Evolutionary conservation across 2,113 vertebrate genomes (phyloP), one percentile per base, ranked within the genome.

Genomic region (Anolis carolinensis): DNA sequence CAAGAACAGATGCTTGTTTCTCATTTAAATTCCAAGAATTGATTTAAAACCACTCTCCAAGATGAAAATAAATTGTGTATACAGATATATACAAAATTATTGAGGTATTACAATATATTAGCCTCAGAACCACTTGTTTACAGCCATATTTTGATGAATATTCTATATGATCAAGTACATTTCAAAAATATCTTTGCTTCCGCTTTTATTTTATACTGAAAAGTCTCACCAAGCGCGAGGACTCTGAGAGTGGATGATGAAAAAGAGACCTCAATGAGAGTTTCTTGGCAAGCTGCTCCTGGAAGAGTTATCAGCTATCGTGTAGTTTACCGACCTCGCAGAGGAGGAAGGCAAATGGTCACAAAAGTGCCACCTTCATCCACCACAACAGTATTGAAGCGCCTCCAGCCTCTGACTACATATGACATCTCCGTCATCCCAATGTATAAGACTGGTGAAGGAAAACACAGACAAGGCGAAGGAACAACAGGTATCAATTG

Each of bases 391-490:
- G 82, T 98, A 52, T 80, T 99, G 88, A 98, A 97, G 91, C 90
- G 97, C 52, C 98, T 99, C 70, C 96, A 97, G 83, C 96, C 98
- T 0, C 44, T 91, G 32, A 99, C 98, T 85, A 97, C 96, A 0
- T 99, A 99, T 65, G 90, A 97, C 90, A 93, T 99, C 93, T 96
- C 91, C 0, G 97, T 99, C 68, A 95, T 97, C 74, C 99, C 99
- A 48, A 85, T 98, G 87, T 99, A 99, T 94, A 98, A 96, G 90
- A 96, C 92, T 71, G 97, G 98, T 88, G 98, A 97, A 91, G 99
- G 99, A 92, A 99, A 98, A 96, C 95, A 97, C 93, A 98, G 98
- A 95, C 97, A 98, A 97, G 98, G 98, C 94, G 97, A 97, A 94
- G 99, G 98, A 96, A 98, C 97, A 82, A 99, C 99, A 98, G 97